These are phyloP conservation scores for Engraulis encrasicolus DNA, from an alignment of 2,113 vertebrate genomes.

Conservation along the genomic window DNA sequence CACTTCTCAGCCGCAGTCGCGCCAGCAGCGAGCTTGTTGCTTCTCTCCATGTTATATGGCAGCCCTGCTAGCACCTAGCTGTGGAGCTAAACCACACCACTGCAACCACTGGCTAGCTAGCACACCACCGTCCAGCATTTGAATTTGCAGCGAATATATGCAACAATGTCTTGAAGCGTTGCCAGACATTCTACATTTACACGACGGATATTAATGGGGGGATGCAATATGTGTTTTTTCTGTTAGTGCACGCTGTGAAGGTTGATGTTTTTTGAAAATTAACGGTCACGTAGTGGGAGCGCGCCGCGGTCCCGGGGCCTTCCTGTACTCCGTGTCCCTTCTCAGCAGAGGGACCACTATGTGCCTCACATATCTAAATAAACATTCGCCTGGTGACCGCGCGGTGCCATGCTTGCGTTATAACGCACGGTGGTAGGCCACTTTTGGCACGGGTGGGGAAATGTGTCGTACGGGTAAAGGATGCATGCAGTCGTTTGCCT, in stretches of 20 bases:
- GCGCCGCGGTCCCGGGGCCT: constrained; percentile 43
- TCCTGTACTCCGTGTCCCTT: constrained; percentile 39
- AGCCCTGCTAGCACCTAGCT: background rate
- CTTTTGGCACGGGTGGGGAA: background rate
- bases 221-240: no score
- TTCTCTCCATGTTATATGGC: background rate
- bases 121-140: background rate
- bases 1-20: background rate
- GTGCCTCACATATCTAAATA: constrained; percentile 15
- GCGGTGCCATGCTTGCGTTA: background rate
- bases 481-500: background rate
- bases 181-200: background rate
- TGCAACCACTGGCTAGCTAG: background rate
- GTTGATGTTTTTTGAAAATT: constrained; percentile 27
- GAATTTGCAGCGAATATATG: background rate
- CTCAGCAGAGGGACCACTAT: constrained; percentile 15
- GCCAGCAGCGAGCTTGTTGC: background rate
- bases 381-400: background rate
- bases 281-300: constrained; percentile 34
- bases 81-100: background rate
- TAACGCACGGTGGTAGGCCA: background rate
- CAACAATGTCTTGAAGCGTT: background rate
- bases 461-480: background rate
- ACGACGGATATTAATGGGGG: background rate
- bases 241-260: background rate